Percentiles rank a stretch among this genome's conserved stretches.
Conservation (phyloP, 2,797 vertebrate species). For the Pseudocheirus occidentalis region DNA sequence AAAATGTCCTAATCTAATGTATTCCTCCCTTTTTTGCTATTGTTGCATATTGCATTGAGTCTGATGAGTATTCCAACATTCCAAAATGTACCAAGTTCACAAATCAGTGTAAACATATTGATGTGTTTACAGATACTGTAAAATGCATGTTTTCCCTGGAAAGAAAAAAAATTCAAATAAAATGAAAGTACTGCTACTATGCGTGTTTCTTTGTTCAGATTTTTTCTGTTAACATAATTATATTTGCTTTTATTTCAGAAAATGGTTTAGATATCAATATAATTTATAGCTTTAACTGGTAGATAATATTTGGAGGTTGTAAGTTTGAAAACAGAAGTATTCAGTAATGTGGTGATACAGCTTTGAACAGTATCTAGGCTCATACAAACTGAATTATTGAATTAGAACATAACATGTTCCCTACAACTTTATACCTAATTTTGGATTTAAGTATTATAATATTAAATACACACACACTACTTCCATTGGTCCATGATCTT, state of each 20-base stretch:
- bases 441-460: not conserved
- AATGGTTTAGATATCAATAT: constrained; percentile 14
- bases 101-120: constrained; percentile 85
- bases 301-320: not conserved
- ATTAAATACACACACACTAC: not conserved
- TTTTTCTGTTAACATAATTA: constrained; percentile 42
- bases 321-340: not conserved
- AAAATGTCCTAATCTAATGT: constrained; percentile 63
- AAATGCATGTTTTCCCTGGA: constrained; percentile 87
- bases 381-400: not conserved
- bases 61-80: constrained; percentile 86
- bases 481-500: not conserved
- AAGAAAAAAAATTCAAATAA: constrained; percentile 80
- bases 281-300: not conserved
- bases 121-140: constrained; percentile 93
- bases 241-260: constrained; percentile 23
- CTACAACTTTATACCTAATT: not conserved
- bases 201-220: constrained; percentile 34
- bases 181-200: constrained; percentile 64
- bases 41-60: constrained; percentile 69
- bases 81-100: constrained; percentile 83
- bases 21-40: constrained; percentile 65
- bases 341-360: not conserved
- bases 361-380: not conserved
- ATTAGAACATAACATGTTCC: not conserved